phyloP scores from a whole-genome alignment of 2,888 invertebrate genomes.

The Drosophila histrio region DNA sequence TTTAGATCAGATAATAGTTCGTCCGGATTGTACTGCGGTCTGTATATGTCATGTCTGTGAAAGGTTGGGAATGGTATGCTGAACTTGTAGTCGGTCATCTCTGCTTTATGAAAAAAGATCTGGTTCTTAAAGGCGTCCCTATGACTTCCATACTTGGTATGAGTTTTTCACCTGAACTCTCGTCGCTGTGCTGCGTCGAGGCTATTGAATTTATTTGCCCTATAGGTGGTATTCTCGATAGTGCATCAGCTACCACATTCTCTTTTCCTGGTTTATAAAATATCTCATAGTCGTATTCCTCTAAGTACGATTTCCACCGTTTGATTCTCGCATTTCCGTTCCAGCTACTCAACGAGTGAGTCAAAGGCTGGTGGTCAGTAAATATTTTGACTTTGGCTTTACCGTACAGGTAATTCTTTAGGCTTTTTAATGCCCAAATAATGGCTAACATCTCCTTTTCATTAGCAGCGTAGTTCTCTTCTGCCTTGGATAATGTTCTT shows the following conservation, averaged over 20 bases:
- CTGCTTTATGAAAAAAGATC: slow-evolving; percentile 22
- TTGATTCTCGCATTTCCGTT: slow-evolving; percentile 32
- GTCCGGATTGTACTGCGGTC: not conserved
- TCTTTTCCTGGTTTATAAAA: slow-evolving; percentile 72
- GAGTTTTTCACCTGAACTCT: slow-evolving; percentile 29
- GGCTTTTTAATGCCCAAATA: no score
- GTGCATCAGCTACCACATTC: slow-evolving; percentile 52
- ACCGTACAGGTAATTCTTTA: no score
- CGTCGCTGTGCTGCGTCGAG: slow-evolving; percentile 35
- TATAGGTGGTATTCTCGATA: slow-evolving; percentile 10
- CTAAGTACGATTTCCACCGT: slow-evolving; percentile 35
- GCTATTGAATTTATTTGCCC: slow-evolving; percentile 26
- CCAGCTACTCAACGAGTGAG: not conserved
- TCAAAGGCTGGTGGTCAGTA: not conserved
- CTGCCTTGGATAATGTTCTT: not conserved
- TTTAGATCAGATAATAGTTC: not conserved
- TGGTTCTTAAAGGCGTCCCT: slow-evolving; percentile 50
- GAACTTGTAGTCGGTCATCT: not conserved
- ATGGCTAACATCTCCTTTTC: not conserved
- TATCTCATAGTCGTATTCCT: slow-evolving; percentile 52
- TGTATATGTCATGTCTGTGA: slow-evolving; percentile 6
- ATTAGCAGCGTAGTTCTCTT: no score
- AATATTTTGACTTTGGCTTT: not conserved
- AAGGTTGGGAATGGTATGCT: slow-evolving; percentile 19
- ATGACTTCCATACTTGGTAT: slow-evolving; percentile 35